Evolutionary conservation across 2,113 vertebrate genomes (phyloP).

Genomic region (Vulpes lagopus): DNA sequence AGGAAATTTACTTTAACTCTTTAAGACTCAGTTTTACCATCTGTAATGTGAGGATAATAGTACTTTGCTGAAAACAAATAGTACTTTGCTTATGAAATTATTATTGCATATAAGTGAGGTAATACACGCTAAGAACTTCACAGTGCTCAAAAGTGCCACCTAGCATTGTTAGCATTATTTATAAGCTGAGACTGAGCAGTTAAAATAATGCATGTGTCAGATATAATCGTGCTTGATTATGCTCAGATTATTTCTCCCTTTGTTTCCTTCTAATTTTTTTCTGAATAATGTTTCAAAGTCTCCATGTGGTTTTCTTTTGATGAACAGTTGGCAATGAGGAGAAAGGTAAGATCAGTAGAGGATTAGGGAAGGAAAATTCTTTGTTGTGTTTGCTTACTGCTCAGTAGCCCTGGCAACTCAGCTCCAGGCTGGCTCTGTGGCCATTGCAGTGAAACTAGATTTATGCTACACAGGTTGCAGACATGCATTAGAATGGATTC

Average conservation of each 20-base stretch:
- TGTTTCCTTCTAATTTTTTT: conserved; percentile 38
- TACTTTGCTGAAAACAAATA: neutral
- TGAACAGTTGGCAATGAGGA: conserved; percentile 46
- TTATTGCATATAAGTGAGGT: neutral
- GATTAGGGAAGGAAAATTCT: conserved; percentile 59
- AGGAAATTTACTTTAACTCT: conserved; percentile 2
- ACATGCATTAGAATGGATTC: conserved; percentile 30
- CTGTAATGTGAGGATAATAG: neutral
- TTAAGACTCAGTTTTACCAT: neutral
- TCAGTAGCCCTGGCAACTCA: conserved; percentile 73
- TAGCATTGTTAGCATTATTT: neutral
- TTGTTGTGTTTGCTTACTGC: conserved; percentile 68
- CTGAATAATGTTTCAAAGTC: conserved; percentile 56
- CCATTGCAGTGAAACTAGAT: neutral
- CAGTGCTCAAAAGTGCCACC: neutral
- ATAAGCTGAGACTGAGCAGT: conserved; percentile 48
- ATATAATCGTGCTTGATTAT: conserved; percentile 24
- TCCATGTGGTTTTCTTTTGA: conserved; percentile 60
- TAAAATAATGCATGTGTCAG: neutral
- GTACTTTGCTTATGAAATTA: neutral
- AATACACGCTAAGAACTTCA: neutral
- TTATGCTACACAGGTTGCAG: conserved; percentile 29
- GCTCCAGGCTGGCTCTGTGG: neutral
- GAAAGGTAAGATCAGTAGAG: conserved; percentile 49
- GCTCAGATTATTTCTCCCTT: neutral